Evolutionary conservation across 1,140 invertebrate species (phyloP).

Genomic region (Drosophila ananassae): DNA sequence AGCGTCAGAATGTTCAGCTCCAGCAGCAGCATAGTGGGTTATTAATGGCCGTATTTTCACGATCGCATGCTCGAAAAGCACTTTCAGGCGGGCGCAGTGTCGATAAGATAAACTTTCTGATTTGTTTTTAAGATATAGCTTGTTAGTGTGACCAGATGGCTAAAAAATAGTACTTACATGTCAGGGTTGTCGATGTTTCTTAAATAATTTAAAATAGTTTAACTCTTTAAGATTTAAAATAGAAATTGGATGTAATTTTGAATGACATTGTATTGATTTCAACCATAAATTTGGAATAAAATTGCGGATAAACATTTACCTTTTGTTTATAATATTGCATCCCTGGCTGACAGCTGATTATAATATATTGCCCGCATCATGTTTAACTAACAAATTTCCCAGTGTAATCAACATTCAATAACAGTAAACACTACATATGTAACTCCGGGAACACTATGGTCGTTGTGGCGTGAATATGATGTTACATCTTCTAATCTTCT

Average conservation of each 20-base stretch:
- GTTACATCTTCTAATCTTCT: slow-evolving; percentile 64
- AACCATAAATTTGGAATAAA: no score
- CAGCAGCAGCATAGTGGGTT: slow-evolving; percentile 65
- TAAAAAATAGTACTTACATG: not conserved
- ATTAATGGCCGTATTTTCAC: slow-evolving; percentile 20
- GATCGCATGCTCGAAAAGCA: slow-evolving; percentile 40
- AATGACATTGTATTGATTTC: not conserved
- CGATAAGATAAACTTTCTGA: slow-evolving; percentile 56
- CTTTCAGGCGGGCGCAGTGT: slow-evolving; percentile 22
- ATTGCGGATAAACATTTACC: no score
- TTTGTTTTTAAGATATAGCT: slow-evolving; percentile 28
- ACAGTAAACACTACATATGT: not conserved
- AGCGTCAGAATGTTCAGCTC: slow-evolving; percentile 81
- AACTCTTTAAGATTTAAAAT: no score
- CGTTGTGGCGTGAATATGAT: slow-evolving; percentile 53
- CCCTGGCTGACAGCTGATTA: slow-evolving; percentile 1
- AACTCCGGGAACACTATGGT: slow-evolving; percentile 27
- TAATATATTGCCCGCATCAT: slow-evolving; percentile 25
- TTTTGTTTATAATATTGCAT: not conserved
- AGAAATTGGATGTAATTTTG: no score
- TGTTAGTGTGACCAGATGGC: slow-evolving; percentile 1
- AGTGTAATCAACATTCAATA: slow-evolving; percentile 19
- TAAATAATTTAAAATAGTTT: not conserved
- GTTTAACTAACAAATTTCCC: slow-evolving; percentile 28
- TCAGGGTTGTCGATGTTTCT: not conserved